phyloP scores from a whole-genome alignment of 1,140 invertebrate species.

The Leguminivora glycinivorella region DNA sequence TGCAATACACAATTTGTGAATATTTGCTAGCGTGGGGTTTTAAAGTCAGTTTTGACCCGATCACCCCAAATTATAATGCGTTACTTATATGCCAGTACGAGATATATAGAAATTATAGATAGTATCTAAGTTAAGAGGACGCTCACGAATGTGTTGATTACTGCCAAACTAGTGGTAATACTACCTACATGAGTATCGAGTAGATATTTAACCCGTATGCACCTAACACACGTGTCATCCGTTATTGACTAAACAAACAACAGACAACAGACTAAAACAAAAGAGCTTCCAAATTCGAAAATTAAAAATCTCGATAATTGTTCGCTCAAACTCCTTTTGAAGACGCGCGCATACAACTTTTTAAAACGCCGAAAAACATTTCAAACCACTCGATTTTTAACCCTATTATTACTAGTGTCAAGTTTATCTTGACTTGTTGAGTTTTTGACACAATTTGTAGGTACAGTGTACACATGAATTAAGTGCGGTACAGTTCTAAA shows the following conservation, averaged over 20 bases:
- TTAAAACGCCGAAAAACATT: not conserved
- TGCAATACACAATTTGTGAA: too few species aligned
- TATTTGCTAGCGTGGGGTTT: too few species aligned
- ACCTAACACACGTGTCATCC: not conserved
- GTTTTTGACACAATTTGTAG: not conserved
- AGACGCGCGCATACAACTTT: not conserved
- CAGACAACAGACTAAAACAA: not conserved
- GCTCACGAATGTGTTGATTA: too few species aligned
- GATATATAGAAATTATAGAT: too few species aligned
- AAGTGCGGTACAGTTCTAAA: not conserved
- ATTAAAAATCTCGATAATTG: slow-evolving; percentile 1
- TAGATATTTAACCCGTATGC: too few species aligned
- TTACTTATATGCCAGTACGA: too few species aligned
- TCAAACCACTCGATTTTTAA: not conserved
- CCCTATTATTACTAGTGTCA: not conserved
- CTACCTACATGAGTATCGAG: too few species aligned
- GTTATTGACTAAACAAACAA: not conserved
- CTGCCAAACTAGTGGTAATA: too few species aligned
- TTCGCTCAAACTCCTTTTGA: not conserved
- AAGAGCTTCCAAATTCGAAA: not conserved
- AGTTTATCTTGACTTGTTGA: not conserved
- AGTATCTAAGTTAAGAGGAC: too few species aligned
- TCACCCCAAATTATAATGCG: too few species aligned
- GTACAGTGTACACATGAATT: not conserved
- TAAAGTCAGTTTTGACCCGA: too few species aligned